Evolutionary conservation across 2,797 vertebrate genomes (phyloP), one percentile per base, ranked within the genome.

Genomic region (Rhinella marina): DNA sequence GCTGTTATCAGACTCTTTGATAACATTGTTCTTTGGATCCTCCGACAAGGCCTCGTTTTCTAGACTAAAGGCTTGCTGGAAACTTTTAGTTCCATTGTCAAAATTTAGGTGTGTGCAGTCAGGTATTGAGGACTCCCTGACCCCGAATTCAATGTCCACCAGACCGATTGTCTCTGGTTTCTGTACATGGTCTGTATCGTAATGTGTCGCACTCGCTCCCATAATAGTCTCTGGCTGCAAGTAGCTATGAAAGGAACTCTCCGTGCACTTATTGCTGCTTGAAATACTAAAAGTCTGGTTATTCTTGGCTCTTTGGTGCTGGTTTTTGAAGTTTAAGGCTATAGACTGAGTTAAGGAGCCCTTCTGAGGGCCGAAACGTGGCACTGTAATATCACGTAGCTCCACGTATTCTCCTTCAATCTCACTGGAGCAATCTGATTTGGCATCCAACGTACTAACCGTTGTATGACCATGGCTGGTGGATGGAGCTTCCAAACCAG

Each of bases 331-430:
- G 90, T 86, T 92, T 84, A 94, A 93, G 88, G 93, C 92, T 86
- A 95, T 92, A 0, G 95, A 92, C 13, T 93, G 95, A 5, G 94
- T 96, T 68, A 95, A 90, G 54, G 95, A 96, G 23, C 94, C 96
- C 80, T 92, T 93, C 81, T 96, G 96, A 0, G 96, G 94, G 19
- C 94, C 96, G 90, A 96, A 95, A 2, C 93, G 91, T 7, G 96
- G 94, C 88, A 95, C 72, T 0, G 92, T 90, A 73, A 96, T 92
- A 90, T 96, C 95, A 0, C 90, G 85, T 86, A 97, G 92, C 88
- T 96, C 96, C 79, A 97, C 96, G 0, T 97, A 97, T 59, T 97
- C 96, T 12, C 96, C 96, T 92, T 93, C 94, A 16, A 92, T 88
- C 76, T 97, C 96, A 0, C 95, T 94, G 56, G 93, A 93, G 1